These are phyloP conservation scores for Moxostoma hubbsi DNA, from an alignment of 2,797 vertebrate species.

Conservation along the genomic window DNA sequence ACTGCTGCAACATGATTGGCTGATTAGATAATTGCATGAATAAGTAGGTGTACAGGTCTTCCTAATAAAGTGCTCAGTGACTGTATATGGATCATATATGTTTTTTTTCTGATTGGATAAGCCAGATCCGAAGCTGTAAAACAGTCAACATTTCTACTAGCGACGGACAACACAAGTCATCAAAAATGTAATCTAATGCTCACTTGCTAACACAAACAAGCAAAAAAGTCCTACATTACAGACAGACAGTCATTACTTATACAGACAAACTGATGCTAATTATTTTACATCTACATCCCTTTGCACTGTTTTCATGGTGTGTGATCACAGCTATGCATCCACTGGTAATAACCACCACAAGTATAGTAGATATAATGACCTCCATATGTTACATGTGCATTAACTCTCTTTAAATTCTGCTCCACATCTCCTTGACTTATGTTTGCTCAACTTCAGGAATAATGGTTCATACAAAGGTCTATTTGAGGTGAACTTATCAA, in stretches of 20 bases:
- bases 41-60: no score
- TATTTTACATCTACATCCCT: background rate
- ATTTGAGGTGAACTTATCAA: conserved; percentile 40
- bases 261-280: conserved; percentile 25
- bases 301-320: conserved; percentile 25
- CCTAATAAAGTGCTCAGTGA: no score
- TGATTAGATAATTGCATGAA: no score
- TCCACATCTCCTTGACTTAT: conserved; percentile 53
- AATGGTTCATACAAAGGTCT: conserved; percentile 47
- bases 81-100: no score
- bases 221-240: background rate
- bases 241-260: conserved; percentile 1
- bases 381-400: conserved; percentile 58
- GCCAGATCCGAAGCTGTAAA: no score
- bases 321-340: conserved; percentile 46
- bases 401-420: conserved; percentile 31
- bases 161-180: no score
- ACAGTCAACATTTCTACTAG: no score
- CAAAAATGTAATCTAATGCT: background rate
- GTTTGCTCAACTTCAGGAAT: conserved; percentile 33
- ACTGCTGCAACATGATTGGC: no score
- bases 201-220: background rate
- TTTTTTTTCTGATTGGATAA: no score
- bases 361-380: conserved; percentile 54
- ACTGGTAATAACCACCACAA: conserved; percentile 59